Evolutionary conservation across 30 jellyfish, hydroid and myxozoan species (phyloP), one percentile per base, ranked within the genome.

Genomic region (Rhopilema esculentum): DNA sequence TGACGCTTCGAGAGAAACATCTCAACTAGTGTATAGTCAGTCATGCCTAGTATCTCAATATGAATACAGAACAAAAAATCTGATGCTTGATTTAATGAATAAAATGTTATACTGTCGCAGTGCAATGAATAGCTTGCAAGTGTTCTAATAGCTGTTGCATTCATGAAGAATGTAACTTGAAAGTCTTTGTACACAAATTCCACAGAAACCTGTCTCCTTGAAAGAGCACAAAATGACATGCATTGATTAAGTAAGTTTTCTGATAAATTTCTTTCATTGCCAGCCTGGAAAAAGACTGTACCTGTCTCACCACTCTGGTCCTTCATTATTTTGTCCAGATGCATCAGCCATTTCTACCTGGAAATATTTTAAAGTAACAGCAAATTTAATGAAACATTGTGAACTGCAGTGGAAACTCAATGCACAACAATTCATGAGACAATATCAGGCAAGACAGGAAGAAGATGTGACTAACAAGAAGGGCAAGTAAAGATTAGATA

Each of bases 311-410:
- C 92, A 83, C 31, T 83, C 92, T 83, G 83, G 27, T 24, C 72
- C 63, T 27, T 83, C 92, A 29, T 31, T 75, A 51, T 83, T 83
- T 71, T 83, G 92, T 4, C 77, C 77, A 23, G 92, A 83, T 8
- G 92, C 32, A 62, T 83, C 92, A 16, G 86, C 92, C 92, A 83
- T 83, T 72, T 83, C 92, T 19, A 83, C 92, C 92, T 83, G 28
- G 68, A 62, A 20, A 20, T 21, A 33, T 75, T 4, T 20, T 9
- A 48, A 1, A 24, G 7, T 31, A 66, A 66, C n/a, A 40, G 24
- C 18, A 0, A 4, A 9, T 12, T 27, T 20, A 9, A 27, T 22
- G n/a, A 73, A 19, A 73, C 8, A 40, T 15, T 16, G 22, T 21
- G 17, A n/a, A 30, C 29, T 30, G 0, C 21, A 28, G 69, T 49